Percentiles rank a stretch among this genome's conserved stretches.
Conservation (phyloP, 2,113 vertebrate genomes). For the Mionectes macconnelli region DNA sequence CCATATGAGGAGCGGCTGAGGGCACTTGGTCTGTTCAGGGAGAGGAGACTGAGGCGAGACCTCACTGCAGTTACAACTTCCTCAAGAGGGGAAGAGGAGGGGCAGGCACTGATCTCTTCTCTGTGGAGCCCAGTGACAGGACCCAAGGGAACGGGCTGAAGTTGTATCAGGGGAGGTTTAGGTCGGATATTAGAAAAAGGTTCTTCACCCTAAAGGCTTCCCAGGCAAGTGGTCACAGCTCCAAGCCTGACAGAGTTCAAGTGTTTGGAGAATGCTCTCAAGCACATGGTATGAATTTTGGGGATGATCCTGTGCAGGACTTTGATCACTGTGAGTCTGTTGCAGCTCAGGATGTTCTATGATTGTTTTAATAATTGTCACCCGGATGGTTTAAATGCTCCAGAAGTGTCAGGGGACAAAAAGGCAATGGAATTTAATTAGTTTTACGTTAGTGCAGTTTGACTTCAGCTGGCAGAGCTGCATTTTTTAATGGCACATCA, state of each 20-base stretch:
- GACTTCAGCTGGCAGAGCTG: neutral
- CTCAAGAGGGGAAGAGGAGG: fast-evolving
- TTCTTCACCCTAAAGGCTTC: neutral
- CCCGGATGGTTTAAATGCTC: neutral
- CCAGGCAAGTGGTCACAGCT: too few relatives aligned
- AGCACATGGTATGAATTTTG: neutral
- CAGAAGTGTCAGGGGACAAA: neutral
- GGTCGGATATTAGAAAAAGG: neutral
- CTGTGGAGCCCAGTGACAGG: neutral
- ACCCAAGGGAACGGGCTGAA: neutral
- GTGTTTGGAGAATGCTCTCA: too few relatives aligned
- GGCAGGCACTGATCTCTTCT: neutral
- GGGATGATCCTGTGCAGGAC: neutral
- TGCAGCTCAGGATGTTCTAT: neutral
- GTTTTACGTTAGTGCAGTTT: neutral
- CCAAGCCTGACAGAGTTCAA: neutral
- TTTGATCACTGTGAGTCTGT: neutral
- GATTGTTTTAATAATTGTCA: neutral
- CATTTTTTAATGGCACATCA: neutral
- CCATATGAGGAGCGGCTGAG: fast-evolving
- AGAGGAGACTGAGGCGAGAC: neutral
- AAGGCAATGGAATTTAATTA: neutral
- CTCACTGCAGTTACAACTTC: neutral
- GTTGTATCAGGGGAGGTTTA: neutral
- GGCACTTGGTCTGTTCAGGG: neutral